phyloP scores from a whole-genome alignment of 2,113 vertebrate species.

The Tricholaema leucomelas region DNA sequence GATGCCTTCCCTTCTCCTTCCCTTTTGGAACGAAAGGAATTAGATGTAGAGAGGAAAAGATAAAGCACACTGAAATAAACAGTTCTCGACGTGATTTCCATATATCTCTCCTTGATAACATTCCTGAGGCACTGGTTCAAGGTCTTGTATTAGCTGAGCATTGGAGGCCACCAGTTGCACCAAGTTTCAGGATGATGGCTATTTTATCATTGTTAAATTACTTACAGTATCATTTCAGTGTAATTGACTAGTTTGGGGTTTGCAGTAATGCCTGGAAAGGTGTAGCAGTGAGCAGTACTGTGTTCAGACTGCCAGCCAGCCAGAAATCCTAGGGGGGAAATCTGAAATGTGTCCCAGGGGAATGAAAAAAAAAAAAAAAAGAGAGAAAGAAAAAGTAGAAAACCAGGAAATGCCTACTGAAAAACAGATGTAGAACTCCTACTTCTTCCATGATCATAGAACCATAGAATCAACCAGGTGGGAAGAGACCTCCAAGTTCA shows the following conservation, averaged over 20 bases:
- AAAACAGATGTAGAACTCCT: constrained; percentile 38
- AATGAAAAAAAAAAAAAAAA: too few species aligned
- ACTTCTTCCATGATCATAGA: constrained; percentile 38
- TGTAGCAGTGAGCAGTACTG: neutral
- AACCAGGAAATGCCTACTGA: constrained; percentile 30
- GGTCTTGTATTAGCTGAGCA: neutral
- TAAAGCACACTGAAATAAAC: too few species aligned
- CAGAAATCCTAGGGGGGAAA: constrained; percentile 16
- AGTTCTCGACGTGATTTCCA: neutral
- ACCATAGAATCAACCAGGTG: too few species aligned
- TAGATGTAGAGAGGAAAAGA: too few species aligned
- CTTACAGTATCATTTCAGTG: neutral
- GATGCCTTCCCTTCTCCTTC: too few species aligned
- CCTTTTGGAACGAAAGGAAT: too few species aligned
- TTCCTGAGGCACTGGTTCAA: neutral
- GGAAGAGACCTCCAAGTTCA: too few species aligned
- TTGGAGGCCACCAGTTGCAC: neutral
- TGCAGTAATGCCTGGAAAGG: neutral
- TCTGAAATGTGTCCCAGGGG: neutral
- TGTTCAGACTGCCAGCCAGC: neutral
- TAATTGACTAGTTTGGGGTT: neutral
- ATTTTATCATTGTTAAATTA: neutral
- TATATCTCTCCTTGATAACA: neutral
- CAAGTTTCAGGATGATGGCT: neutral
- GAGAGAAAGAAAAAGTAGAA: neutral